Base-by-base conservation (phyloP, 2,888 invertebrate genomes). In the Encarsia formosa region DNA sequence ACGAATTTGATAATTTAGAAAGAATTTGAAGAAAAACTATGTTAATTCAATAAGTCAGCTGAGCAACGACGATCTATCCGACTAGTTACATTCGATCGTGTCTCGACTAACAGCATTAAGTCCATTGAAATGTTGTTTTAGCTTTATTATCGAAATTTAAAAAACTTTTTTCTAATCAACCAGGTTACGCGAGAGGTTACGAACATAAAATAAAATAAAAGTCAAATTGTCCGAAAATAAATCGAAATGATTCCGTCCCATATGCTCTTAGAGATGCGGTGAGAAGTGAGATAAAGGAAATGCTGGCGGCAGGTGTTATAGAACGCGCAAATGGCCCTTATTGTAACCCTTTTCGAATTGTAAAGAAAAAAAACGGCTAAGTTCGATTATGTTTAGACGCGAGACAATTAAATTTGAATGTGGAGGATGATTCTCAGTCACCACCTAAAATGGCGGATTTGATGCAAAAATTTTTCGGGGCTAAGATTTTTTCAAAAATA, bases 361-460 rank as follows among this genome's bases (percentile, higher is more conserved):
- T 53, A 5, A 43, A 15, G 5, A 53, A 53, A 48, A 2, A 3
- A 6, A 62, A 67, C 38, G 63, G 63, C 3, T 48, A 56, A 5
- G 50, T 65, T 1, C 44, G 65, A 5, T 49, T 66, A 20, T 63
- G 65, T 54, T 48, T 66, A 31, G 65, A 68, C 52, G 68, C 66
- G 2, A 32, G 66, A 9, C 45, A 52, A 37, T 32, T 66, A 11
- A 67, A 67, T 51, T 52, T 50, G 8, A 24, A 49, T 20, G 64
- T 68, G 52, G 51, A 59, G n/a, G 49, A 59, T 1, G 65, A 67
- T 47, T 49, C 59, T n/a, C 64, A 65, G 38, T 40, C 55, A 24
- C 42, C 52, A 4, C 58, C 57, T 1, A 13, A 49, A 1, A 49
- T 52, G 13, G 31, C 35, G 6, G 61, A 60, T 20, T 24, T 60